Conservation (phyloP, 2,888 invertebrate genomes). For the Phorcus lineatus region DNA sequence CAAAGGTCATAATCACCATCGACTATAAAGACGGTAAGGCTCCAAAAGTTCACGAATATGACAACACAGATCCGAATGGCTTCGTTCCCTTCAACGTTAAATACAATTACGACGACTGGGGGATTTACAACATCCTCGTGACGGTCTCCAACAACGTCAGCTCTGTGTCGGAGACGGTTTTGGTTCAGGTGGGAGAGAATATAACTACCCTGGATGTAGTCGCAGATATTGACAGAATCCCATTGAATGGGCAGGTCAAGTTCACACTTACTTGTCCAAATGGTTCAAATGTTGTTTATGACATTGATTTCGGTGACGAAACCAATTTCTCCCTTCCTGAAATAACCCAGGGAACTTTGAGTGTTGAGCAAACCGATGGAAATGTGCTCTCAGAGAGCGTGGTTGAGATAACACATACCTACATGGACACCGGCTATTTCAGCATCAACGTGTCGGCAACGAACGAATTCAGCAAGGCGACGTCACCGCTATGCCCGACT, state of each 20-base stretch:
- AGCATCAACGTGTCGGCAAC: conserved; percentile 53
- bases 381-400: conserved; percentile 41
- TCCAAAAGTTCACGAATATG: conserved; percentile 27
- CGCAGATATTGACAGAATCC: conserved; percentile 51
- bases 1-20: conserved; percentile 46
- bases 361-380: conserved; percentile 31
- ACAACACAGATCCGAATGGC: conserved; percentile 32
- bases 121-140: conserved; percentile 65
- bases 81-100: conserved; percentile 53
- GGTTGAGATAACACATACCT: conserved; percentile 54
- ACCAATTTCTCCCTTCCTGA: conserved; percentile 51
- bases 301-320: conserved; percentile 61
- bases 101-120: conserved; percentile 67
- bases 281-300: conserved; percentile 65
- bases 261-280: conserved; percentile 59
- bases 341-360: neutral
- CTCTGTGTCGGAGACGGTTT: conserved; percentile 43
- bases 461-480: conserved; percentile 62
- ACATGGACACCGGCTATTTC: conserved; percentile 53
- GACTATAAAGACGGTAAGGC: conserved; percentile 64
- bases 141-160: conserved; percentile 66
- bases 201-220: conserved; percentile 67
- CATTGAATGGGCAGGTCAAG: conserved; percentile 47
- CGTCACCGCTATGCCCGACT: conserved; percentile 63
- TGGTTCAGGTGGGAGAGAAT: conserved; percentile 68